Percentiles rank a stretch among this genome's conserved stretches.
Evolutionary conservation across 2,888 invertebrate genomes (phyloP).

Genomic region (Drosophila rubida): DNA sequence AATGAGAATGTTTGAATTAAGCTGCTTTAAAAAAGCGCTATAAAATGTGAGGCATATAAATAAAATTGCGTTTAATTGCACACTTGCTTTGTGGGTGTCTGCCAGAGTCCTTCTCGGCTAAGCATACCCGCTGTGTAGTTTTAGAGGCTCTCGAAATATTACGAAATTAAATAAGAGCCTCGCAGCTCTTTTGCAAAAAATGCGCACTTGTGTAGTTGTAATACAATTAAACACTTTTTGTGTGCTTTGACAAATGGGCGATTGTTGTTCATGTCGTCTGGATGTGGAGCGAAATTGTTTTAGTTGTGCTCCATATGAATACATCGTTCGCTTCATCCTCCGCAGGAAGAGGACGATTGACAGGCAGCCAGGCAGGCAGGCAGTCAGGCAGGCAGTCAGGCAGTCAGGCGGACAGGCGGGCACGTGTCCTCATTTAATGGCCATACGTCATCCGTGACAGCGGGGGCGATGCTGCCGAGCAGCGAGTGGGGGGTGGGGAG

Average conservation of each 20-base stretch:
- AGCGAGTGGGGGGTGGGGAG: no score
- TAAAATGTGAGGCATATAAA: no score
- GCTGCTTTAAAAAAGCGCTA: no score
- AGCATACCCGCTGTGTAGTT: neutral
- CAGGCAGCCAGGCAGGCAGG: slow-evolving; percentile 2
- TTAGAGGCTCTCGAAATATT: slow-evolving; percentile 28
- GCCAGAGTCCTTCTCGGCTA: no score
- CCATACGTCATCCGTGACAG: slow-evolving; percentile 55
- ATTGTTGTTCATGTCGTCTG: slow-evolving; percentile 10
- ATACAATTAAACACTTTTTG: slow-evolving; percentile 66
- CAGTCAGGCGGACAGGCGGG: neutral
- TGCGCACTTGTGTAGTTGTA: slow-evolving; percentile 47
- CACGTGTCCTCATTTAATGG: slow-evolving; percentile 67
- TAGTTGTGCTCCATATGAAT: slow-evolving; percentile 44
- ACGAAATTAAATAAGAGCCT: slow-evolving; percentile 56
- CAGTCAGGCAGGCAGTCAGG: slow-evolving; percentile 4
- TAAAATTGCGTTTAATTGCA: no score
- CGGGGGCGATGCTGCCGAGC: neutral
- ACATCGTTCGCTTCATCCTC: slow-evolving; percentile 11
- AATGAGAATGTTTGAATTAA: no score
- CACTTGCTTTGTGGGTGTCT: no score
- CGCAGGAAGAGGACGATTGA: slow-evolving; percentile 13
- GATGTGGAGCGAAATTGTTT: slow-evolving; percentile 55
- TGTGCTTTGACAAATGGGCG: slow-evolving; percentile 55
- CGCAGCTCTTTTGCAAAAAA: slow-evolving; percentile 25